Evolutionary conservation across 1,140 invertebrate species (phyloP), one percentile per base, ranked within the genome.

Genomic region (Brachionus koreanus): DNA sequence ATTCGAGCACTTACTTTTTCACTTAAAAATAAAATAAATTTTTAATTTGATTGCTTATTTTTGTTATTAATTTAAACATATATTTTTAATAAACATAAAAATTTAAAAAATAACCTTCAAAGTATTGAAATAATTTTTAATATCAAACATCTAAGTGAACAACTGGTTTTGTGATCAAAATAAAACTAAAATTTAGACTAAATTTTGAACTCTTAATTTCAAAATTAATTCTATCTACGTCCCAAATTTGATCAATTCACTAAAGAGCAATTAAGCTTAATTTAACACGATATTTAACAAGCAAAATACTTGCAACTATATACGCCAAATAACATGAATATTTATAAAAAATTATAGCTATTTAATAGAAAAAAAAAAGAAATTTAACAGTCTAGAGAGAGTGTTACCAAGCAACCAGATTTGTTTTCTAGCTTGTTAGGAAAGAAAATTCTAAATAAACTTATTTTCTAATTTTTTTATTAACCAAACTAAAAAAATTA

Each of bases 271-370:
- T 57, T 57, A 9, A 57, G 16, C 16, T 57, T 39, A 69, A 69
- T 16, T 37, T 69, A 69, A 69, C 65, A 69, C 35, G 33, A 37
- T 69, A 42, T 39, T 37, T 69, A 16, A 69, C 33, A 35, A 69
- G 16, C 16, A 69, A 69, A 69, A 37, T 37, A 42, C 65, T 69
- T 69, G 65, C 37, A 69, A 69, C 65, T 39, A 69, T 69, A 69
- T 69, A 69, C 65, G 65, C 65, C 35, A 69, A 69, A 65, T 33
- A 65, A 65, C 63, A 65, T 65, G 63, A 65, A 65, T 65, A 33
- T 65, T 65, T 65, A 65, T 33, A 33, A 65, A 65, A 37, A 65
- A 65, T 65, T 65, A 33, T 65, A 37, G n/a, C 33, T 65, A 69
- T 37, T 69, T 37, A 37, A 63, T 29, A n/a, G 10, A 57, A 57